A percentile compares a stretch with the other conserved stretches of the same genome.
Evolutionary conservation across 64 coral and sea anemone genomes (phyloP).

Genomic region (Porites australiensis): DNA sequence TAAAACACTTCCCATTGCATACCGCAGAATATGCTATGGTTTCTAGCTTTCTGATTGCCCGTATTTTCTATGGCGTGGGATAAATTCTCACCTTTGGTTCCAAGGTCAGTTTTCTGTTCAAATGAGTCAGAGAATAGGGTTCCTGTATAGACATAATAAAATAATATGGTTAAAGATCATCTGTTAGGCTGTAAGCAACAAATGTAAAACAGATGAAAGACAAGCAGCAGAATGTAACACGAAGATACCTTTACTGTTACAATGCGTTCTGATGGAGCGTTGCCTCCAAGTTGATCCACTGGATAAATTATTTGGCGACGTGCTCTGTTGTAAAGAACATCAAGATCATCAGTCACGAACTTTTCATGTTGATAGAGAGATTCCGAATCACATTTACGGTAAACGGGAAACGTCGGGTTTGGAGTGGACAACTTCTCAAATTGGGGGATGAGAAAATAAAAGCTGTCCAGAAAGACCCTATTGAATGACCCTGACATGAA

Average conservation of each 20-base stretch:
- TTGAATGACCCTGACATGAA: no score
- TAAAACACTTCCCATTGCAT: no score
- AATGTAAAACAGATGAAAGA: no score
- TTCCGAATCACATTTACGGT: no score
- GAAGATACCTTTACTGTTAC: slow-evolving; percentile 69
- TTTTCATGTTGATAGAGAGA: not conserved
- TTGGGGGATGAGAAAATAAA: no score
- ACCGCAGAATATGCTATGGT: no score
- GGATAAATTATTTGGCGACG: slow-evolving; percentile 97
- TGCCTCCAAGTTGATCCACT: slow-evolving; percentile 71
- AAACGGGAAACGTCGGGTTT: no score
- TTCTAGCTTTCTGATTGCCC: no score
- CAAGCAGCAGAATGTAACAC: no score
- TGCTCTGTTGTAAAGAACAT: slow-evolving; percentile 49
- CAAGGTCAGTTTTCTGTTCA: slow-evolving; percentile 97
- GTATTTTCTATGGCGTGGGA: no score
- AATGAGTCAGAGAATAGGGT: slow-evolving; percentile 87
- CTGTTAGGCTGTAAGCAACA: not conserved
- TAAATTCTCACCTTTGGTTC: slow-evolving; percentile 88
- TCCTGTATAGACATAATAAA: slow-evolving; percentile 63
- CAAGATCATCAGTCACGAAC: not conserved
- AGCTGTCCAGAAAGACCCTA: no score
- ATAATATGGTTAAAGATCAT: not conserved
- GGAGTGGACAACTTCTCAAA: no score
- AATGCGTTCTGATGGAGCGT: slow-evolving; percentile 89